Evolutionary conservation across 2,888 invertebrate genomes (phyloP).

Genomic region (Apocheima hispidaria): DNA sequence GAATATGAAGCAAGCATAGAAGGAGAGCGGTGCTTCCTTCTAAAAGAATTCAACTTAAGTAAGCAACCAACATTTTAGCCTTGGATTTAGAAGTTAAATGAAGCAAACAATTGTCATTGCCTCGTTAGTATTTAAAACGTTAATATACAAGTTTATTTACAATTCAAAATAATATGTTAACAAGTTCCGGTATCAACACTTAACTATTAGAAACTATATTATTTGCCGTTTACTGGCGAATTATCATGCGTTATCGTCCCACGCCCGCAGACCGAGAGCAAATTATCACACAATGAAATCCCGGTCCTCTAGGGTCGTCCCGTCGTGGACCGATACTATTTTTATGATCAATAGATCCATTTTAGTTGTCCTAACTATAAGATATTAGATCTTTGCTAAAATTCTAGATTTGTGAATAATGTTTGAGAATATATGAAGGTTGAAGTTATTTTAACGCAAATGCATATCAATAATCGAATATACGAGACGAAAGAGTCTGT

Average conservation of each 20-base stretch:
- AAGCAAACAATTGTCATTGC: slow-evolving; percentile 3
- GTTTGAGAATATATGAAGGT: not conserved
- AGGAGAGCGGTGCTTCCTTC: too few species aligned
- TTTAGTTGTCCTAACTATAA: not conserved
- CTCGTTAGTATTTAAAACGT: not conserved
- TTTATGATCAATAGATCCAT: slow-evolving; percentile 22
- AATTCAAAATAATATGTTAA: not conserved
- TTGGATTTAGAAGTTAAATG: not conserved
- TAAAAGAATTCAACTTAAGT: too few species aligned
- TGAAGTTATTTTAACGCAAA: not conserved
- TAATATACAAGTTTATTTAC: not conserved
- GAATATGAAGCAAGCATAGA: too few species aligned
- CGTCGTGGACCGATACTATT: slow-evolving; percentile 17
- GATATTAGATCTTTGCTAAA: slow-evolving; percentile 1
- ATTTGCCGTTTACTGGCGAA: slow-evolving; percentile 38
- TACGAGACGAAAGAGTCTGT: too few species aligned
- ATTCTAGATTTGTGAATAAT: slow-evolving; percentile 2
- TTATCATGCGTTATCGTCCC: slow-evolving; percentile 50
- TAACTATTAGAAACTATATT: slow-evolving; percentile 37
- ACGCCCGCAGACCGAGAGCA: slow-evolving; percentile 42
- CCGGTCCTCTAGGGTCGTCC: slow-evolving; percentile 36
- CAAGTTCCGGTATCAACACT: slow-evolving; percentile 23
- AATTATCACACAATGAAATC: slow-evolving; percentile 68
- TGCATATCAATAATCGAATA: not conserved
- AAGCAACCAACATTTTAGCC: too few species aligned